A percentile compares a stretch with the other conserved stretches of the same genome.
Conservation (phyloP, 1,140 invertebrate species). For the Philotrypesis tridentata region DNA sequence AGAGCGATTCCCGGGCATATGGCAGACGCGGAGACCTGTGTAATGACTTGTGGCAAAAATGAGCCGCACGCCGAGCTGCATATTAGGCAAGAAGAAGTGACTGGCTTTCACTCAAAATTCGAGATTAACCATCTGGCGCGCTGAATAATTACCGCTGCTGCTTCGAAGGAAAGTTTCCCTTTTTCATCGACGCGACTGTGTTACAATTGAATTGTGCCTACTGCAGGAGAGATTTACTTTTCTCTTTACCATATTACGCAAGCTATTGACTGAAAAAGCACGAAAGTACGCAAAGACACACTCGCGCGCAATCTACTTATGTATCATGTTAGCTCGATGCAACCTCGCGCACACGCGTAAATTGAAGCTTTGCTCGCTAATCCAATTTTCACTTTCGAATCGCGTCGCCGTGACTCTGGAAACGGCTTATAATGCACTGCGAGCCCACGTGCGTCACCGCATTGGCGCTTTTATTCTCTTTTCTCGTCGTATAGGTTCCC, state of each 20-base stretch:
- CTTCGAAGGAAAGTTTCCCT: no score
- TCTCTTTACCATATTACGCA: no score
- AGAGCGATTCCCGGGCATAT: not conserved
- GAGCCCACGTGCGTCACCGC: not conserved
- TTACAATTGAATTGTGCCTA: no score
- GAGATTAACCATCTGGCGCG: not conserved
- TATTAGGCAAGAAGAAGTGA: not conserved
- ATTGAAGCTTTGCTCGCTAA: not conserved
- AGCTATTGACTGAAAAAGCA: no score
- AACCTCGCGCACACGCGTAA: not conserved
- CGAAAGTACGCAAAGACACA: no score
- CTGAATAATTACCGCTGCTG: not conserved
- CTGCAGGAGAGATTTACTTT: no score
- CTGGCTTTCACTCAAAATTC: not conserved
- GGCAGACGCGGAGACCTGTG: not conserved
- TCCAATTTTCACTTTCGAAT: constrained; percentile 13
- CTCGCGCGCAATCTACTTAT: no score
- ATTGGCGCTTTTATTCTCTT: not conserved
- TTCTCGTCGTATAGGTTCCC: no score
- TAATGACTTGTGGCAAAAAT: no score
- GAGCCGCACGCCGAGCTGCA: not conserved
- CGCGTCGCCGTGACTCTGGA: not conserved
- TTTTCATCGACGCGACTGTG: no score
- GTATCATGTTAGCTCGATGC: no score
- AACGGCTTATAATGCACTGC: no score